Evolutionary conservation across 2,888 invertebrate species (phyloP), one percentile per base, ranked within the genome.

Genomic region (Amorpha juglandis): DNA sequence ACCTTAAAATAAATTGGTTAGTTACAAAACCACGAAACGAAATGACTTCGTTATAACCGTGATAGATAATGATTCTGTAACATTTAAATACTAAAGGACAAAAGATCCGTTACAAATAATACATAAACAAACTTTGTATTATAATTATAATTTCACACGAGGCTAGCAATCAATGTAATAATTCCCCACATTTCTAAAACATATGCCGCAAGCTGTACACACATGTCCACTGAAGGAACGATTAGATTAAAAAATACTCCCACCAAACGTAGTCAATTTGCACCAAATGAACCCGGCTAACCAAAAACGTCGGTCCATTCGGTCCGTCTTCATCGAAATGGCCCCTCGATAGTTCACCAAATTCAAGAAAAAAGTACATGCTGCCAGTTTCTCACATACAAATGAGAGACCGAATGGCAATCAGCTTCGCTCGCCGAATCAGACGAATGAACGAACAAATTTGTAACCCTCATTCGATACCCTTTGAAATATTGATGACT

Each of bases 401-500:
- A 83, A 83, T 83, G 82, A 83, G 77, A 77, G 75, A 76, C 75
- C 76, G 75, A 83, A 81, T 79, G 75, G 75, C 80, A 84, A 84
- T 84, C 81, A 85, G 78, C 67, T 71, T 71, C 79, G 77, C 77
- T 75, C 74, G 27, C 71, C 73, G 74, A 79, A 77, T 74, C 74
- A 75, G 79, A 76, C 74, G 77, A 77, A 76, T 74, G 79, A 78
- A 75, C 78, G 84, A 80, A 78, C 79, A 80, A 83, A 82, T 83
- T 81, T 81, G 74, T 74, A 69, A 69, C 77, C 78, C 83, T 79
- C 81, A 82, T 80, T 78, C 82, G 77, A 74, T 77, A 79, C 78
- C 79, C 79, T 77, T 80, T 86, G 84, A 86, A 87, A 87, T 86
- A 87, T 87, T 86, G 87, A 87, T 87, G 87, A 86, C 81, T 78